Evolutionary conservation across 2,888 invertebrate species (phyloP).

Genomic region (Epistrophella euchroma): DNA sequence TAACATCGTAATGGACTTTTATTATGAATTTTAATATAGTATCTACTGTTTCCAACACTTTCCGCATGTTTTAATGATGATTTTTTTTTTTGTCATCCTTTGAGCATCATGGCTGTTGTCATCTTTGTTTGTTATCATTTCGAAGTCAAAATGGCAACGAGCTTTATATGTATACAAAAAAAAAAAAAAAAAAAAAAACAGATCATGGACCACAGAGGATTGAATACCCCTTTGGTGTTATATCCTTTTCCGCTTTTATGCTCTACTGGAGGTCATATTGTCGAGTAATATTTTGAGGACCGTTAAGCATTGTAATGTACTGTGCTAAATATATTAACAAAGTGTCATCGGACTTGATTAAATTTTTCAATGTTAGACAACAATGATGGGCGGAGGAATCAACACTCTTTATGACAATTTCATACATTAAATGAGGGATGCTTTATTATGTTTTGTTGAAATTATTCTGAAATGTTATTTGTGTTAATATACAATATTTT

Average conservation of each 20-base stretch:
- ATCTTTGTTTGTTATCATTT: slow-evolving; percentile 55
- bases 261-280: slow-evolving; percentile 69
- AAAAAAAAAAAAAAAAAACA: slow-evolving; percentile 15
- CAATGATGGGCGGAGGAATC: slow-evolving; percentile 27
- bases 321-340: slow-evolving; percentile 75
- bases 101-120: slow-evolving; percentile 10
- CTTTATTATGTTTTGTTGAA: slow-evolving; percentile 32
- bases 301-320: slow-evolving; percentile 75
- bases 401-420: slow-evolving; percentile 57
- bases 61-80: slow-evolving; percentile 37
- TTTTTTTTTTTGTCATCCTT: slow-evolving; percentile 14
- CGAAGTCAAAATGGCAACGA: slow-evolving; percentile 57
- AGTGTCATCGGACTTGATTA: slow-evolving; percentile 74
- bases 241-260: slow-evolving; percentile 54
- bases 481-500: slow-evolving; percentile 13
- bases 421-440: slow-evolving; percentile 54
- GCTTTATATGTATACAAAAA: slow-evolving; percentile 25
- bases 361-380: slow-evolving; percentile 72
- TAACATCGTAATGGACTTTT: slow-evolving; percentile 64
- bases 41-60: slow-evolving; percentile 51
- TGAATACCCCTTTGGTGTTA: slow-evolving; percentile 64
- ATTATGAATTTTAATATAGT: slow-evolving; percentile 71
- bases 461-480: slow-evolving; percentile 41
- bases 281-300: slow-evolving; percentile 70
- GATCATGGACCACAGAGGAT: slow-evolving; percentile 35